Evolutionary conservation across 1,140 invertebrate species (phyloP).

Genomic region (Cydia pomonella): DNA sequence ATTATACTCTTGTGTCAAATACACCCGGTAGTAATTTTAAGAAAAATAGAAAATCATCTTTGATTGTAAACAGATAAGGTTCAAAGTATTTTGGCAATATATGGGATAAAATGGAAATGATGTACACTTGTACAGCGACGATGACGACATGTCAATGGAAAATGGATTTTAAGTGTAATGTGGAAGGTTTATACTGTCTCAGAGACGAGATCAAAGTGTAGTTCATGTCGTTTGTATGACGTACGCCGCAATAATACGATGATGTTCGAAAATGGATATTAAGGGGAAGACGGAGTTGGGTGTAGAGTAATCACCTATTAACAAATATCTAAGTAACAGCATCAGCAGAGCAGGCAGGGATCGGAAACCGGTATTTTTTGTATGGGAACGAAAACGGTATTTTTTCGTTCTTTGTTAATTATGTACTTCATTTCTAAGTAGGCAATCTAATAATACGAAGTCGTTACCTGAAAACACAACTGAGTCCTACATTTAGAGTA

Average conservation of each 20-base stretch:
- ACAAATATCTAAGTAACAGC: neutral
- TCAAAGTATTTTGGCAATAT: conserved; percentile 35
- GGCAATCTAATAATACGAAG: no score
- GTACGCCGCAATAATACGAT: conserved; percentile 65
- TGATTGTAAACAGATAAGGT: conserved; percentile 39
- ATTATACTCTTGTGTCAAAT: conserved; percentile 56
- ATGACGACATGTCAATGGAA: conserved; percentile 43
- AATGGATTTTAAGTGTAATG: conserved; percentile 44
- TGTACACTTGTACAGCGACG: conserved; percentile 46
- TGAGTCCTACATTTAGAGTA: no score
- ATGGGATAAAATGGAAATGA: conserved; percentile 51
- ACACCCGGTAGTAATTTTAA: conserved; percentile 44
- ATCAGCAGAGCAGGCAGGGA: no score
- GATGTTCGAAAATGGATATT: conserved; percentile 63
- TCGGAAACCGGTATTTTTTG: no score
- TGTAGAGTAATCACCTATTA: neutral
- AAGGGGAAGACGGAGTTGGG: conserved; percentile 46
- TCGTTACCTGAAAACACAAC: no score
- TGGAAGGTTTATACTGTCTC: conserved; percentile 46
- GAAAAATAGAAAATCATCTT: conserved; percentile 43
- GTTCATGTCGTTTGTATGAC: conserved; percentile 59
- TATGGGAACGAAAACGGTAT: no score
- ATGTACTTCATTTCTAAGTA: no score
- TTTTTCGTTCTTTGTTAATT: no score
- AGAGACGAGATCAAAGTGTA: conserved; percentile 61